phyloP scores from a whole-genome alignment of 2,797 vertebrate genomes.

The Fundulus diaphanus region DNA sequence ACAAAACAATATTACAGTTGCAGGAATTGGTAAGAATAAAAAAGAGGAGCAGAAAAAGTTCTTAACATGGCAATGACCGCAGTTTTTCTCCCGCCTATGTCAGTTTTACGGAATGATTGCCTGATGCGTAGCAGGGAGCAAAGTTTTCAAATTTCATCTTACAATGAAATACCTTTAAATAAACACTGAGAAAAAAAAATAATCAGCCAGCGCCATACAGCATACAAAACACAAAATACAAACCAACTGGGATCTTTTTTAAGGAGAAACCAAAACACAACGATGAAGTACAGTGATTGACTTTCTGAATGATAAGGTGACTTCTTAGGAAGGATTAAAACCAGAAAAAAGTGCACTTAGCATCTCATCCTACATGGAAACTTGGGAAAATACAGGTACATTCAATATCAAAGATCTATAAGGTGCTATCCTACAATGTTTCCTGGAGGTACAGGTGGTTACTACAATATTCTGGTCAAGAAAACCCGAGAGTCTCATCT shows the following conservation, averaged over 20 bases:
- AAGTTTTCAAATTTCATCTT: slow-evolving; percentile 23
- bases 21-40: slow-evolving; percentile 58
- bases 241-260: slow-evolving; percentile 38
- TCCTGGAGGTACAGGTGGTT: slow-evolving; percentile 65
- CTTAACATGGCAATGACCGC: slow-evolving; percentile 45
- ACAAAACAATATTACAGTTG: slow-evolving; percentile 62
- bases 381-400: slow-evolving; percentile 83
- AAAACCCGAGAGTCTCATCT: slow-evolving; percentile 34
- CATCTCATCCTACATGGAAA: slow-evolving; percentile 79
- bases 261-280: slow-evolving; percentile 47
- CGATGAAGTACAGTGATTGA: slow-evolving; percentile 66
- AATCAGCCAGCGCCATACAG: slow-evolving; percentile 27
- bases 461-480: slow-evolving; percentile 59
- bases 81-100: slow-evolving; percentile 39
- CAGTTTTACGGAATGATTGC: slow-evolving; percentile 45
- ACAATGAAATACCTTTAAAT: slow-evolving; percentile 24
- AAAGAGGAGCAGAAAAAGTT: slow-evolving; percentile 60
- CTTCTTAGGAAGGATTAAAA: slow-evolving; percentile 45
- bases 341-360: slow-evolving; percentile 86
- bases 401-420: slow-evolving; percentile 86
- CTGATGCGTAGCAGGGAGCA: slow-evolving; percentile 7
- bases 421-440: slow-evolving; percentile 82
- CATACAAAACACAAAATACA: slow-evolving; percentile 36
- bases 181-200: slow-evolving; percentile 20
- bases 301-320: slow-evolving; percentile 55